Conservation (phyloP, 2,888 invertebrate genomes). For the Asteroscopus sphinx region DNA sequence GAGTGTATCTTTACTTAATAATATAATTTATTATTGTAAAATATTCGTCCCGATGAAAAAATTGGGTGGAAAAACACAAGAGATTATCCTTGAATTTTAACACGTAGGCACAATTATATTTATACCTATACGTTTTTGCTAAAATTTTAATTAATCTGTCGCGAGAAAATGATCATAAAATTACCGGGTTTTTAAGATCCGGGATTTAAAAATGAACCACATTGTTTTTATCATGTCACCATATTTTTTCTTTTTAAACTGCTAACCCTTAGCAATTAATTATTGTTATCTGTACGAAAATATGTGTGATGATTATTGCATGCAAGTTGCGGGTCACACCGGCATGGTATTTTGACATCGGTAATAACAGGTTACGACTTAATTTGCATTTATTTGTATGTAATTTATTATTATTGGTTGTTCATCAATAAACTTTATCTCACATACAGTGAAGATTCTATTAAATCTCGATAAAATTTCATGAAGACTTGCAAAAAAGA, state of each 20-base stretch:
- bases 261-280: constrained; percentile 4
- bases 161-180: too few species aligned
- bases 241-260: neutral
- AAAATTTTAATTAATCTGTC: neutral
- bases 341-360: constrained; percentile 6
- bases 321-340: constrained; percentile 29
- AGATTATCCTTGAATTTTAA: neutral
- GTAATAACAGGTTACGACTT: constrained; percentile 3
- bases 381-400: constrained; percentile 4
- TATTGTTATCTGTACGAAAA: constrained; percentile 4
- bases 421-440: neutral
- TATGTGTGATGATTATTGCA: constrained; percentile 1
- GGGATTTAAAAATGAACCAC: too few species aligned
- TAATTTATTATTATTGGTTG: constrained; percentile 1
- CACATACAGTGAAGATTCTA: too few species aligned
- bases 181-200: too few species aligned
- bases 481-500: too few species aligned
- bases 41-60: neutral
- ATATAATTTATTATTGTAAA: too few species aligned
- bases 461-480: too few species aligned
- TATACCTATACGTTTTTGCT: neutral
- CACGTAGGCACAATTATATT: neutral
- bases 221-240: too few species aligned
- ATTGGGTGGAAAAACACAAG: too few species aligned
- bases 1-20: too few species aligned